Evolutionary conservation across 2,888 invertebrate species (phyloP).

Genomic region (Amblyteles armatorius): DNA sequence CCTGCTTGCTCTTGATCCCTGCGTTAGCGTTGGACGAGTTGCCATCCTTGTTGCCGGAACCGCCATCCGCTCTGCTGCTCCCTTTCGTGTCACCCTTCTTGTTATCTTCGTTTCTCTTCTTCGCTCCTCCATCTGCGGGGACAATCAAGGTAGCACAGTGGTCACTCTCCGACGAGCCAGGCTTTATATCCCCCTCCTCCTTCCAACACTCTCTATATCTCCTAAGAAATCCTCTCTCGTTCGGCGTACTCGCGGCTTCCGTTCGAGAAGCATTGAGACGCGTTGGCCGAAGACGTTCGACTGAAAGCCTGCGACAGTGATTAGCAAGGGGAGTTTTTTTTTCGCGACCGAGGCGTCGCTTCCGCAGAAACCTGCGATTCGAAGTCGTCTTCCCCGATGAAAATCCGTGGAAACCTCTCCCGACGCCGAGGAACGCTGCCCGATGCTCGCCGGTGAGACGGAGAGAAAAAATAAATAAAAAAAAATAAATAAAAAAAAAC

Average conservation of each 20-base stretch:
- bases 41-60: slow-evolving; percentile 79
- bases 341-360: slow-evolving; percentile 46
- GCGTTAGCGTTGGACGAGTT: slow-evolving; percentile 83
- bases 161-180: slow-evolving; percentile 71
- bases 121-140: slow-evolving; percentile 84
- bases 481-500: not conserved
- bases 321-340: slow-evolving; percentile 68
- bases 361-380: not conserved
- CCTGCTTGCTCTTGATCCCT: slow-evolving; percentile 87
- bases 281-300: slow-evolving; percentile 49
- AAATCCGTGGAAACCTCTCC: not conserved
- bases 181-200: slow-evolving; percentile 48
- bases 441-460: slow-evolving; percentile 68
- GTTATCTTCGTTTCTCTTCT: slow-evolving; percentile 83
- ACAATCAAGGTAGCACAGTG: slow-evolving; percentile 77
- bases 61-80: slow-evolving; percentile 82
- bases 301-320: slow-evolving; percentile 70
- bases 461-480: slow-evolving; percentile 14
- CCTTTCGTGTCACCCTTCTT: slow-evolving; percentile 83
- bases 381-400: not conserved
- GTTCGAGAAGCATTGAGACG: not conserved
- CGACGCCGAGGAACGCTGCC: not conserved
- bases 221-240: slow-evolving; percentile 33
- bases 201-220: slow-evolving; percentile 28
- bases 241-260: slow-evolving; percentile 13